These are phyloP conservation scores for Caranx ignobilis DNA, from an alignment of 2,113 vertebrate genomes.

Conservation along the genomic window DNA sequence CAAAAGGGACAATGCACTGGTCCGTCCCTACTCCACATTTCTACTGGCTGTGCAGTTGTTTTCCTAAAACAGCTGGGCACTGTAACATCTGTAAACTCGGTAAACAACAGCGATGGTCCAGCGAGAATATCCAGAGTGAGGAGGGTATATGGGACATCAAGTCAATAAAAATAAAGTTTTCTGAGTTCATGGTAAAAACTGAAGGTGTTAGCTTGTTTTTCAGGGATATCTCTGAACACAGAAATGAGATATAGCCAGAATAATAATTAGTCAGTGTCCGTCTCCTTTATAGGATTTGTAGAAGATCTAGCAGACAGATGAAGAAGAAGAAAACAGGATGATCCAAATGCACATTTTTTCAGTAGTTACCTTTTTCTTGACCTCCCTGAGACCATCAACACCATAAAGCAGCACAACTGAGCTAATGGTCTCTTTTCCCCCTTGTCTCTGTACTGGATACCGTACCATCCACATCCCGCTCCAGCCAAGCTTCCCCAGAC, in stretches of 20 bases:
- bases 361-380: constrained; percentile 55
- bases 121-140: background rate
- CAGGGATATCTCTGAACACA: too few species aligned
- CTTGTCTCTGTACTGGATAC: constrained; percentile 2
- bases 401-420: constrained; percentile 28
- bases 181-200: background rate
- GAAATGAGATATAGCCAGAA: too few species aligned
- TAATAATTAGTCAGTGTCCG: too few species aligned
- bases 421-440: constrained; percentile 54
- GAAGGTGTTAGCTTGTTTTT: background rate
- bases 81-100: background rate
- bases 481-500: constrained; percentile 49
- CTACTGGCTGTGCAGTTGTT: background rate
- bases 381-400: constrained; percentile 40
- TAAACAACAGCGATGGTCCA: background rate
- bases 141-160: background rate
- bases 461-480: background rate
- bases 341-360: constrained; percentile 20
- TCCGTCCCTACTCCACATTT: too few species aligned
- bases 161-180: background rate
- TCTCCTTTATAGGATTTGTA: too few species aligned
- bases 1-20: too few species aligned
- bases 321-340: too few species aligned
- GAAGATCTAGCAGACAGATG: too few species aligned
- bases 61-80: constrained; percentile 2